These are phyloP conservation scores for Ameiurus melas DNA, from an alignment of 2,113 vertebrate species.

Conservation along the genomic window DNA sequence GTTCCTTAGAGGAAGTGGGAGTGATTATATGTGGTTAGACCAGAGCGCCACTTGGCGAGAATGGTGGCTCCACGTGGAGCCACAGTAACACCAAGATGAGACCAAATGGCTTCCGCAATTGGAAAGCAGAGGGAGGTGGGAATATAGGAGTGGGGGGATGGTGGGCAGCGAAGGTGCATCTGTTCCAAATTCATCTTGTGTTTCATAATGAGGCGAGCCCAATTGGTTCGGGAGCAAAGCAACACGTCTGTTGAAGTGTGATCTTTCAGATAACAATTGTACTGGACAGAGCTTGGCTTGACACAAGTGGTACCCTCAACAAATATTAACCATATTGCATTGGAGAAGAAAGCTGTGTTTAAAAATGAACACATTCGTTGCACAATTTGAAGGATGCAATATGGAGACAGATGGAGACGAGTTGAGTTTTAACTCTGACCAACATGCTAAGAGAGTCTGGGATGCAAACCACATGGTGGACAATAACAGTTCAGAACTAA, in stretches of 20 bases:
- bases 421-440: constrained; percentile 32
- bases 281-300: constrained; percentile 52
- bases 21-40: constrained; percentile 69
- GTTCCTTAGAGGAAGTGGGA: constrained; percentile 42
- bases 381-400: constrained; percentile 20
- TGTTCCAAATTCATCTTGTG: constrained; percentile 76
- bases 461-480: constrained; percentile 22
- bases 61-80: constrained; percentile 62
- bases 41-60: constrained; percentile 60
- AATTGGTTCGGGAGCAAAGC: constrained; percentile 67
- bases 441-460: constrained; percentile 38
- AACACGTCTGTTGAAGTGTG: constrained; percentile 66
- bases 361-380: constrained; percentile 51
- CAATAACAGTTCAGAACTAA: neutral
- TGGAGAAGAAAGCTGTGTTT: constrained; percentile 59
- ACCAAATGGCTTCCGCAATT: constrained; percentile 73
- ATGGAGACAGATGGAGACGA: constrained; percentile 37
- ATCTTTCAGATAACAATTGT: constrained; percentile 65
- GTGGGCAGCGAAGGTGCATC: constrained; percentile 61
- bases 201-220: constrained; percentile 75
- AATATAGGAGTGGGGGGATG: neutral
- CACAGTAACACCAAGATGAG: constrained; percentile 70
- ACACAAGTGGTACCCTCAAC: constrained; percentile 54
- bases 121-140: constrained; percentile 59
- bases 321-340: constrained; percentile 66